Conservation (phyloP, 1,140 invertebrate genomes). For the Sminthurides bifidus region DNA sequence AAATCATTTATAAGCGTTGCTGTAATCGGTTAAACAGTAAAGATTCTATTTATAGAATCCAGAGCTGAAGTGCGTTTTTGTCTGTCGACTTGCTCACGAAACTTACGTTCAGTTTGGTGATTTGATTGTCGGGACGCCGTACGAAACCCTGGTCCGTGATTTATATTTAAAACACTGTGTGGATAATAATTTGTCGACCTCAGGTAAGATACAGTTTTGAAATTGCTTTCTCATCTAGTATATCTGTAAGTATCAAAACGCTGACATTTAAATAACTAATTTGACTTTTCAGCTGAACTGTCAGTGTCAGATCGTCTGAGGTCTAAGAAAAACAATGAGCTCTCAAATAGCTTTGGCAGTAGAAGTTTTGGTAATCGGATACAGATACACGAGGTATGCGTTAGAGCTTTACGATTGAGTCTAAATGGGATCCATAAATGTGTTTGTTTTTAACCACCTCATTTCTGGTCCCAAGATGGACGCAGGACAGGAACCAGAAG, state of each 20-base stretch:
- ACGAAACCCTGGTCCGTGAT: conserved; percentile 16
- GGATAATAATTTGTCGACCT: neutral
- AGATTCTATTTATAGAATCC: neutral
- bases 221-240: no score
- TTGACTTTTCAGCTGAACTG: no score
- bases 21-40: neutral
- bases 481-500: no score
- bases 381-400: conserved; percentile 24
- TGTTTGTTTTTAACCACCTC: neutral
- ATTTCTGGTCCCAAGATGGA: no score
- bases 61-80: conserved; percentile 14
- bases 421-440: neutral
- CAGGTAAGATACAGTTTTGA: conserved; percentile 2
- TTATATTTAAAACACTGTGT: conserved; percentile 15
- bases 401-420: neutral
- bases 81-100: conserved; percentile 7
- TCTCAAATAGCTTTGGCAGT: conserved; percentile 20
- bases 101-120: conserved; percentile 24
- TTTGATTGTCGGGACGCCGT: conserved; percentile 19
- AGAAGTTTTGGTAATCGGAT: conserved; percentile 30
- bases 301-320: no score
- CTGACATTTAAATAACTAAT: no score
- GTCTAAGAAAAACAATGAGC: no score
- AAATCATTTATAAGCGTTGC: no score
- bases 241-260: no score